Evolutionary conservation across 2,888 invertebrate genomes (phyloP), one percentile per base, ranked within the genome.

Genomic region (Ephialtes manifestator): DNA sequence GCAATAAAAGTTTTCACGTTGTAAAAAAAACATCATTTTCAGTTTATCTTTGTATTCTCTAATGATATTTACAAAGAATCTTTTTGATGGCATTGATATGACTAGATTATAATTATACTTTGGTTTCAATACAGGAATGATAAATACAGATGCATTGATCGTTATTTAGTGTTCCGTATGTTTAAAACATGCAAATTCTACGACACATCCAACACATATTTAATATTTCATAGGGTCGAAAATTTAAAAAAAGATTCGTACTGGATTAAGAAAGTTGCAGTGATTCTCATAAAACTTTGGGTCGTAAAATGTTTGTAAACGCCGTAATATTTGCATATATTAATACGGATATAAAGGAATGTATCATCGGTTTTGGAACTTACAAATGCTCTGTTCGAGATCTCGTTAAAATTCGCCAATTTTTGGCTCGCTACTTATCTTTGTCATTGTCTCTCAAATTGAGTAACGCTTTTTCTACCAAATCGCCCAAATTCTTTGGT

Each of bases 401-500:
- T 43, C 10, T 24, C 0, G 8, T 15, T 7, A 63, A 0, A 43
- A 51, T 31, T 35, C 4, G 4, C 1, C 24, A 8, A 48, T 31
- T 11, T 46, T 70, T 10, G 35, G 5, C 46, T 31, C 7, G 24
- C 68, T 83, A 78, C 77, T 90, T 90, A 55, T 86, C 86, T 75
- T 89, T 90, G 31, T 89, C 89, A 18, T 82, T 91, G 60, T 89
- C 89, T 20, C 88, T 89, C 55, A 93, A 89, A 84, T 92, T 91
- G 3, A 91, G 87, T 65, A 93, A 86, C 46, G 93, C 92, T 83
- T 92, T 93, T 78, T 92, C 90, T 11, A 93, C 92, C 70, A 93
- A 87, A 58, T 88, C 88, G 28, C 90, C 91, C 58, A 93, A 88
- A 85, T 91, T 91, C 53, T 90, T 88, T 24, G 92, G 92, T 74